phyloP scores from a whole-genome alignment of 2,113 vertebrate genomes.

The Ophiodon elongatus region DNA sequence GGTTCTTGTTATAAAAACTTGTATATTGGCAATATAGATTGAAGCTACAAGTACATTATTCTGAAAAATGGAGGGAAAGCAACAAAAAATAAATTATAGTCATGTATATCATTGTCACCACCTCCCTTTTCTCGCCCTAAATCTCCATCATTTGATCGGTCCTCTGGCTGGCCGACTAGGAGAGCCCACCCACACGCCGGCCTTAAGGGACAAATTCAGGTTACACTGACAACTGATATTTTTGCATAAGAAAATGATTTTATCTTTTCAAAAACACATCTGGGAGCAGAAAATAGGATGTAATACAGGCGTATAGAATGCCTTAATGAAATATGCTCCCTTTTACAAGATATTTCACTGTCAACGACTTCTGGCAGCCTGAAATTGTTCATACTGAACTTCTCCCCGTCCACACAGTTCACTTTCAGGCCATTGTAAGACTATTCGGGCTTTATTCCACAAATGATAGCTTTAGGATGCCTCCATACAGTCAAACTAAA shows the following conservation, averaged over 20 bases:
- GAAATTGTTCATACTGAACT: background rate
- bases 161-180: background rate
- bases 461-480: background rate
- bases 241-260: constrained; percentile 10
- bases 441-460: background rate
- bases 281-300: background rate
- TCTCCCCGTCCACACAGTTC: background rate
- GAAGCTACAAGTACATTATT: background rate
- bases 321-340: background rate
- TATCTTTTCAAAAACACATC: constrained; percentile 1
- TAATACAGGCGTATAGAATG: background rate
- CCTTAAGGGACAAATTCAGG: constrained; percentile 1
- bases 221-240: constrained; percentile 3
- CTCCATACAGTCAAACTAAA: background rate
- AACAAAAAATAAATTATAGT: background rate
- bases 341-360: background rate
- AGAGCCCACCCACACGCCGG: constrained; percentile 3
- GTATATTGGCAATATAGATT: background rate
- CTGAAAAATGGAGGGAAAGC: background rate
- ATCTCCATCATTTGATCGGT: background rate
- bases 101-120: background rate
- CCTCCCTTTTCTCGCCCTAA: background rate
- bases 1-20: background rate
- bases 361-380: background rate
- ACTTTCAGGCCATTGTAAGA: background rate